Evolutionary conservation across 2,797 vertebrate genomes (phyloP).

Genomic region (Pangasius sanitwongsei): DNA sequence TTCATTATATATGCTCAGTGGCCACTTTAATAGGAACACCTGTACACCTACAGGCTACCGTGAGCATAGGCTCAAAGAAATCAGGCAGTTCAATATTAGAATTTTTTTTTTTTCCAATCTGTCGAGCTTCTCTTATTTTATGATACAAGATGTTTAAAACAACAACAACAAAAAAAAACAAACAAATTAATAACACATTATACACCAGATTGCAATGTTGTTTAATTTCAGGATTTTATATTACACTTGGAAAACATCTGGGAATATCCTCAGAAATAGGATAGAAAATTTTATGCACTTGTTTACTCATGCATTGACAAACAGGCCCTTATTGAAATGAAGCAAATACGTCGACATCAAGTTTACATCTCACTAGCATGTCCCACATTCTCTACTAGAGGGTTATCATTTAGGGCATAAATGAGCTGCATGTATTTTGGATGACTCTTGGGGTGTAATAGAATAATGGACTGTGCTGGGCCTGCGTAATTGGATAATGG

Average conservation of each 20-base stretch:
- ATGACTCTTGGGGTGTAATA: slow-evolving; percentile 63
- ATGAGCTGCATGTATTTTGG: slow-evolving; percentile 52
- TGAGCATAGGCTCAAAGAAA: neutral
- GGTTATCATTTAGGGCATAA: slow-evolving; percentile 18
- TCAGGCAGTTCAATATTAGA: neutral
- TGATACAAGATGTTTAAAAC: neutral
- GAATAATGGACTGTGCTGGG: slow-evolving; percentile 66
- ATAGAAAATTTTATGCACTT: neutral
- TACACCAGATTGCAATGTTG: neutral
- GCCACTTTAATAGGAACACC: neutral
- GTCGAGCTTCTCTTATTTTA: neutral
- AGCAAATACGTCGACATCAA: neutral
- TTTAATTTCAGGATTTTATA: neutral
- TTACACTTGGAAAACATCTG: neutral
- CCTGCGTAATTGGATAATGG: slow-evolving; percentile 73
- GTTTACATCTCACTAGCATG: neutral
- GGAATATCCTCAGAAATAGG: neutral
- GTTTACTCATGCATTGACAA: neutral
- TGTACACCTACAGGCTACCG: neutral
- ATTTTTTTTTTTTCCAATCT: neutral
- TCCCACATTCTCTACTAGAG: neutral
- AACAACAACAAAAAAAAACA: neutral
- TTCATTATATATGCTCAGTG: neutral
- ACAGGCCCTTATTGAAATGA: neutral
- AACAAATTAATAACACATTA: neutral